Percentiles rank a stretch among this genome's conserved stretches.
Conservation (phyloP, 2,113 vertebrate species). For the Phyllostomus discolor region DNA sequence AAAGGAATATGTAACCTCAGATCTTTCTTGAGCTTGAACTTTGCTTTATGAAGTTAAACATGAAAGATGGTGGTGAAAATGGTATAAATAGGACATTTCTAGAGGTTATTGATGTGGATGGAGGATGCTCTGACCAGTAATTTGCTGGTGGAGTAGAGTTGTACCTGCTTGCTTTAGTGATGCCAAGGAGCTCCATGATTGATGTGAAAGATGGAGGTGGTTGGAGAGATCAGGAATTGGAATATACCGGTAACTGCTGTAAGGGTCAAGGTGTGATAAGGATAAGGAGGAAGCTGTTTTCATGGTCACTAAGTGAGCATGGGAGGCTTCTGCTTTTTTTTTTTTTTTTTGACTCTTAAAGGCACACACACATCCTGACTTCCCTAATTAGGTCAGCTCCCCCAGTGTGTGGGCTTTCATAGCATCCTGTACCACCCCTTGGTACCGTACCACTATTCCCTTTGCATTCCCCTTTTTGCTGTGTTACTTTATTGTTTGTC, state of each 20-base stretch:
- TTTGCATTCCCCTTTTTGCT: neutral
- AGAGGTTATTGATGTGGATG: neutral
- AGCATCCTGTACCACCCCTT: neutral
- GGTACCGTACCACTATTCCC: neutral
- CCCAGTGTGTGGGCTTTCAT: neutral
- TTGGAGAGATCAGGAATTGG: neutral
- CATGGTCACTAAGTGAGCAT: neutral
- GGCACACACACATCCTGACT: neutral
- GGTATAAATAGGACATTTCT: neutral
- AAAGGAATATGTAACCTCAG: neutral
- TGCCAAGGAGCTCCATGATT: neutral
- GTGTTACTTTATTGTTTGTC: neutral
- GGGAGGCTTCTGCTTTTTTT: neutral
- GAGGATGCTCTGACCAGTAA: neutral
- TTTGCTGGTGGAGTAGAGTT: neutral
- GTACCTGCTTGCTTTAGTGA: neutral
- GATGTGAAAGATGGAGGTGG: neutral
- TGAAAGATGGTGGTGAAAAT: neutral
- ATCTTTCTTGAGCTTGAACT: neutral
- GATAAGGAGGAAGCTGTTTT: neutral
- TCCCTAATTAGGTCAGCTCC: neutral
- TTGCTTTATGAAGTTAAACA: constrained; percentile 17
- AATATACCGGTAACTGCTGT: neutral
- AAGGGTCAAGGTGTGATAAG: neutral
- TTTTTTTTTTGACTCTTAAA: constrained; percentile 7